These are phyloP conservation scores for Acromyrmex heyeri DNA, from an alignment of 1,140 invertebrate genomes.

Conservation along the genomic window DNA sequence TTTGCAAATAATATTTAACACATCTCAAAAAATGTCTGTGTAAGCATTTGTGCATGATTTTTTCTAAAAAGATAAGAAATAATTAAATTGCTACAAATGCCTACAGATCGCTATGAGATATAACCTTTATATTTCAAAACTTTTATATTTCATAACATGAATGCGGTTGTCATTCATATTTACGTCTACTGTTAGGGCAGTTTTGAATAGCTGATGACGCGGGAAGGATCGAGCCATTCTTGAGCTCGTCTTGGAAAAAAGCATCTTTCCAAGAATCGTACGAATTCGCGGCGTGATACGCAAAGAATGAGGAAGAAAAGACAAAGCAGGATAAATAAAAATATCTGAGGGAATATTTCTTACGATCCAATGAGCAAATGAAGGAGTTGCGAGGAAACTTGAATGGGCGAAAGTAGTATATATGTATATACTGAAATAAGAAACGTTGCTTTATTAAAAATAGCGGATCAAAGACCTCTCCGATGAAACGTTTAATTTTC, in stretches of 20 bases:
- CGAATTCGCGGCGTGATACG: constrained; percentile 37
- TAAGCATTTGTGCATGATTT: not conserved
- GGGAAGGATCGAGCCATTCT: not conserved
- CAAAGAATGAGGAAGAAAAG: constrained; percentile 34
- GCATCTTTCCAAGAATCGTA: constrained; percentile 38
- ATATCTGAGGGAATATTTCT: constrained; percentile 53
- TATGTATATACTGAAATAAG: constrained; percentile 14
- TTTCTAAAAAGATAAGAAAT: not conserved
- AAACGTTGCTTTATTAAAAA: constrained; percentile 58
- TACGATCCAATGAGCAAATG: constrained; percentile 52
- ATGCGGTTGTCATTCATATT: not conserved
- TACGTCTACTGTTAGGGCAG: not conserved
- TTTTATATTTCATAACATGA: constrained; percentile 1
- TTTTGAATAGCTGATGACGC: not conserved
- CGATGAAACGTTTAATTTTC: constrained; percentile 59
- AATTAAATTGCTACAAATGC: not conserved
- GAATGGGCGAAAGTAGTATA: not conserved
- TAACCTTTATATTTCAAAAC: not conserved
- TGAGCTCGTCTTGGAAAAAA: not conserved
- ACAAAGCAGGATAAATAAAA: constrained; percentile 14
- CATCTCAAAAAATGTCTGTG: not conserved
- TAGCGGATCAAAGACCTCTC: constrained; percentile 23
- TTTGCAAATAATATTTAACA: not conserved
- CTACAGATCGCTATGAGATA: not conserved
- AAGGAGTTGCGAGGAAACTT: constrained; percentile 20